A percentile compares a stretch with the other conserved stretches of the same genome.
phyloP scores from a whole-genome alignment of 2,888 invertebrate genomes.

The Cosmia pyralina region DNA sequence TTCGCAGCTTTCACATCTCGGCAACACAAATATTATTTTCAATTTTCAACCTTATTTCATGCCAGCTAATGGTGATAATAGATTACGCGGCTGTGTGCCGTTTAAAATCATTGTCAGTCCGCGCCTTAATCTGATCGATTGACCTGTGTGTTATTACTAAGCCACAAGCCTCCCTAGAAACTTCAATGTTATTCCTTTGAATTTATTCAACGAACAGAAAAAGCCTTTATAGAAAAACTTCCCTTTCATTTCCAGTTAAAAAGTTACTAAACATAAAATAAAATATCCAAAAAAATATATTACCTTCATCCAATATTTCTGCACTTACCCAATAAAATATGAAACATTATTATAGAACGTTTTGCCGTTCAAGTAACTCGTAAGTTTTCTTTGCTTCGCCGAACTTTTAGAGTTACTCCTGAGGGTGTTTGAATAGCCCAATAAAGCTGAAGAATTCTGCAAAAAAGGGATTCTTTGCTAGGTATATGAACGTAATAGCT shows the following conservation, averaged over 20 bases:
- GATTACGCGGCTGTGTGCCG: no score
- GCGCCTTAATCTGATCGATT: no score
- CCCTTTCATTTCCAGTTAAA: conserved; percentile 25
- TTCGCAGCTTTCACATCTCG: no score
- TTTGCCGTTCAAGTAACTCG: conserved; percentile 59
- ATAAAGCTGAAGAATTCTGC: conserved; percentile 63
- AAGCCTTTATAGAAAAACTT: not conserved
- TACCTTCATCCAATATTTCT: conserved; percentile 48
- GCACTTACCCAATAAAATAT: conserved; percentile 65
- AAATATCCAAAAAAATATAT: conserved; percentile 40
- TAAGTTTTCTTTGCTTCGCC: conserved; percentile 63
- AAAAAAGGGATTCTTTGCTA: conserved; percentile 58
- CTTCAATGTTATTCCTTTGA: not conserved
- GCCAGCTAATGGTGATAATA: no score
- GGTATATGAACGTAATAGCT: conserved; percentile 66
- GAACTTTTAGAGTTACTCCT: conserved; percentile 66
- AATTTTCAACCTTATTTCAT: no score
- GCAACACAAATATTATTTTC: no score
- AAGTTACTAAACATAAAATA: conserved; percentile 48
- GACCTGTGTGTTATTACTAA: no score
- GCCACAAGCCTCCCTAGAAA: no score
- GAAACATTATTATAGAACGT: conserved; percentile 59
- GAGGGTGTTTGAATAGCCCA: conserved; percentile 58
- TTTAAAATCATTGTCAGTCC: no score
- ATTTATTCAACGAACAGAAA: conserved; percentile 18